Percentiles rank a stretch among this genome's conserved stretches.
These are phyloP conservation scores for Scaeva pyrastri DNA, from an alignment of 2,888 invertebrate genomes.

Conservation along the genomic window DNA sequence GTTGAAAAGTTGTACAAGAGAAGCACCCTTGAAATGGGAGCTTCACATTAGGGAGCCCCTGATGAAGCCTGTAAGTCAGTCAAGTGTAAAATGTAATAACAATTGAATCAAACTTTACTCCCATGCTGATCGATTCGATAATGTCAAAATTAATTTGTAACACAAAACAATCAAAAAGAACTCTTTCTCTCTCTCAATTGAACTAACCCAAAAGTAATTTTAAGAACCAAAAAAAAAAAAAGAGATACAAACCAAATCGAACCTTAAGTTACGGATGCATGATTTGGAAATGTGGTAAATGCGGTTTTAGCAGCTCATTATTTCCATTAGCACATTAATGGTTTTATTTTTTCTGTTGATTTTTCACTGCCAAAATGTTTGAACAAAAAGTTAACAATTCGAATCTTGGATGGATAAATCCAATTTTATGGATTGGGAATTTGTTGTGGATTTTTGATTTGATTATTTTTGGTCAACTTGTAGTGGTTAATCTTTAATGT, in stretches of 20 bases:
- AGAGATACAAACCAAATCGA: not conserved
- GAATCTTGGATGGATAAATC: not conserved
- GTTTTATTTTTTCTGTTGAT: conserved; percentile 26
- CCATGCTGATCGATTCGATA: conserved; percentile 65
- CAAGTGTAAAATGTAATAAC: conserved; percentile 72
- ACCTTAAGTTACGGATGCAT: conserved; percentile 45
- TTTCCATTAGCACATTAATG: conserved; percentile 69
- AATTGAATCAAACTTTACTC: conserved; percentile 51
- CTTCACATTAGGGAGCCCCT: conserved; percentile 41
- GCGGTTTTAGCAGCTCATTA: conserved; percentile 72
- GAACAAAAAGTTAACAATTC: conserved; percentile 58
- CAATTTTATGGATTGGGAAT: conserved; percentile 47
- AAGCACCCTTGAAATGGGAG: conserved; percentile 54
- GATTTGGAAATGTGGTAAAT: conserved; percentile 58
- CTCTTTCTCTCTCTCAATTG: too few relatives aligned
- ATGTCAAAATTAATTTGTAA: conserved; percentile 75
- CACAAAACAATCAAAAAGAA: conserved; percentile 59
- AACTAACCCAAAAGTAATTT: not conserved
- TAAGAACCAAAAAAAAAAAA: conserved; percentile 20
- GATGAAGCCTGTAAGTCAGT: conserved; percentile 24
- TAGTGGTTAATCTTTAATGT: not conserved
- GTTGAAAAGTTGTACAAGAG: conserved; percentile 11
- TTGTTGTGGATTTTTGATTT: not conserved
- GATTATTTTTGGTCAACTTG: conserved; percentile 1
- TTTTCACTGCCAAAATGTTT: conserved; percentile 44